Base-by-base conservation (phyloP, 2,888 invertebrate genomes). In the Hydropsyche betteni region DNA sequence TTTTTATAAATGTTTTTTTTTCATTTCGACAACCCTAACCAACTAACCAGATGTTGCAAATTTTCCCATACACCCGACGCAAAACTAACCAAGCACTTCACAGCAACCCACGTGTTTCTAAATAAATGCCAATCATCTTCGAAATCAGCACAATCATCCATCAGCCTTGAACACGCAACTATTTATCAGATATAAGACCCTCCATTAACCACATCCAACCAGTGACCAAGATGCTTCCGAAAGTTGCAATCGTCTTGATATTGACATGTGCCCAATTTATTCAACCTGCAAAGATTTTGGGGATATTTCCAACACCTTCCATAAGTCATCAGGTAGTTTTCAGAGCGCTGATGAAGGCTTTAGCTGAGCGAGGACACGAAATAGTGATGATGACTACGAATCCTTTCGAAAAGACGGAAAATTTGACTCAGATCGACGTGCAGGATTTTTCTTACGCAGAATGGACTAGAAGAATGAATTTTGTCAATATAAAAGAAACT, bases 301-400 rank as follows among this genome's bases (percentile, higher is more conserved):
- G 80, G 0, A 78, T 86, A 0, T 82, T 85, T 58, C 83, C 87
- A 0, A 80, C 81, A 2, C 84, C 87, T 0, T 85, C 86, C 0
- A 82, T 86, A 50, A 88, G 87, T 73, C 88, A 88, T 77, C 87
- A 87, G 81, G 81, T 86, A 0, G 84, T 85, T 0, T 87, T 83
- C 74, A 81, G 84, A 14, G 81, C 83, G 0, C 74, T 88, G 3
- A 83, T 83, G 7, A 81, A 83, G 2, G 86, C 85, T 64, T 80
- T 89, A n/a, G 83, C 83, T 0, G 83, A 80, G 68, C 82, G 85
- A 12, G 88, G 87, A 0, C 88, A 89, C 75, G 83, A 88, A 70
- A 80, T 89, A 0, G 82, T 84, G 0, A 81, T 86, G 0, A 79
- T 87, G 0, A 87, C 88, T 0, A 74, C 87, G 34, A 81, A 87